Evolutionary conservation across 2,797 vertebrate genomes (phyloP).

Genomic region (Diplodus puntazzo): DNA sequence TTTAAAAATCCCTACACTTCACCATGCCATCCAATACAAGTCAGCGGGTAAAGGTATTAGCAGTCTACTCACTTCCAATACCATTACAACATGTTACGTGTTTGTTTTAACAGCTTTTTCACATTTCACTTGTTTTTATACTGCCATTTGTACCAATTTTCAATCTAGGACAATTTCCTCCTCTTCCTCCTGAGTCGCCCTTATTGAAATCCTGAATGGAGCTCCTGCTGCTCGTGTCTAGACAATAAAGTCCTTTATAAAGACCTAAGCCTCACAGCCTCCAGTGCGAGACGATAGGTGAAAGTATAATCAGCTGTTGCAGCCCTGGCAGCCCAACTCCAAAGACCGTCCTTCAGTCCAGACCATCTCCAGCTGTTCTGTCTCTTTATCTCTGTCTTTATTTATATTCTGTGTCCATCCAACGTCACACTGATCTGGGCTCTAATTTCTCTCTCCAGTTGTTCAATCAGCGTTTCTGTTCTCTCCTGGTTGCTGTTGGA

Average conservation of each 20-base stretch:
- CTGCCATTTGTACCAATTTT: slow-evolving; percentile 42
- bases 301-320: slow-evolving; percentile 72
- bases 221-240: slow-evolving; percentile 62
- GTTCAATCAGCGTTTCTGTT: slow-evolving; percentile 11
- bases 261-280: slow-evolving; percentile 62
- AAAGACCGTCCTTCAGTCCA: slow-evolving; percentile 34
- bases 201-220: slow-evolving; percentile 54
- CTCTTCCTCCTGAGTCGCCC: slow-evolving; percentile 52
- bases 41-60: slow-evolving; percentile 19
- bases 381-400: slow-evolving; percentile 22
- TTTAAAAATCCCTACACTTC: slow-evolving; percentile 25
- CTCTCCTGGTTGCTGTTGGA: neutral
- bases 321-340: slow-evolving; percentile 24
- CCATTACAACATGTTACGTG: slow-evolving; percentile 38
- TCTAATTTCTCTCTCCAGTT: slow-evolving; percentile 1
- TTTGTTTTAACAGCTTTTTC: slow-evolving; percentile 57
- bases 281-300: slow-evolving; percentile 51
- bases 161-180: slow-evolving; percentile 74
- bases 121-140: slow-evolving; percentile 68
- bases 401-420: slow-evolving; percentile 29
- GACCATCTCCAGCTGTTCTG: slow-evolving; percentile 52
- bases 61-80: neutral
- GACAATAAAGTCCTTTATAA: slow-evolving; percentile 81
- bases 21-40: slow-evolving; percentile 25
- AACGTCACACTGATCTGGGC: slow-evolving; percentile 3